Base-by-base conservation (phyloP, 2,797 vertebrate genomes). In the Pseudomugil tenellus region DNA sequence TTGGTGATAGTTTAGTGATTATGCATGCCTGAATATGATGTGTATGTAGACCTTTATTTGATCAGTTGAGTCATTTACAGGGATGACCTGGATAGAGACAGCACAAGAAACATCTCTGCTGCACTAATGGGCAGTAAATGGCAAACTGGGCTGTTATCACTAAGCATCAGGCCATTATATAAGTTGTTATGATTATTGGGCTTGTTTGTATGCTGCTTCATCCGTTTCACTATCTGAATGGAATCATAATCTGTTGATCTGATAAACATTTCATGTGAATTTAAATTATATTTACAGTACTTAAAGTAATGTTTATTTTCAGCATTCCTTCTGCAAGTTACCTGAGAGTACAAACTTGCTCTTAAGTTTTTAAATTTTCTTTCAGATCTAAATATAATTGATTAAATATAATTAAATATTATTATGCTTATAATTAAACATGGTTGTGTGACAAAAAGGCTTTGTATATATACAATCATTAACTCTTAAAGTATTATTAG, bases 41-140 rank as follows among this genome's bases (percentile, higher is more conserved):
- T 48, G 46, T 23, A 23, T 48, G 10, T 48, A 21, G 32, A 34
- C 32, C 32, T 34, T 34, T 34, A 6, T 6, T 10, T 34, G 1
- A 14, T 13, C 3, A 14, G 13, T 13, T 2, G 35, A 13, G 13
- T 16, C 9, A 37, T 37, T 37, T 37, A 37, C 35, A 37, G 13
- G 14, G 37, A 39, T 39, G 37, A 39, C 4, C 37, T 39, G 37
- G 37, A 4, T 16, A 39, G 37, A 39, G 3, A 14, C 3, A 2
- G 14, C 37, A 39, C 37, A 39, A 39, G 37, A 39, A 39, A 14
- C 13, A 21, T 13, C 1, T 25, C 1, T 51, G 14, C 34, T 73
- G 63, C 63, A 25, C 81, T 73, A 66, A 75, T 39, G 48, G 17
- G 4, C 39, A 41, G 39, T 60, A 34, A 52, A 74, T 72, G 76